Percentiles rank a stretch among this genome's conserved stretches.
Evolutionary conservation across 2,888 invertebrate species (phyloP).

Genomic region (Hybos culiciformis): DNA sequence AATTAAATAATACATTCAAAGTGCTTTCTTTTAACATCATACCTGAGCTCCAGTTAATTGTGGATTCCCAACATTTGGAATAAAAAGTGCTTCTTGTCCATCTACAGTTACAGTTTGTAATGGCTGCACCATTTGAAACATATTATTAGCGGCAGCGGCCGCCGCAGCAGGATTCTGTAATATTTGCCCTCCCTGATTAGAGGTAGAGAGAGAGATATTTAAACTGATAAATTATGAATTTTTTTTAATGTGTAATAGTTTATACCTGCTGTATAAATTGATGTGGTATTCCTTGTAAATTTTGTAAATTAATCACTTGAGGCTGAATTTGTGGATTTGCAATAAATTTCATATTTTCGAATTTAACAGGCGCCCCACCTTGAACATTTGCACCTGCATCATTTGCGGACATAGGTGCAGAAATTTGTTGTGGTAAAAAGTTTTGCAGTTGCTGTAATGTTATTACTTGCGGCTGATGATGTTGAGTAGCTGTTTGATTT

Average conservation of each 20-base stretch:
- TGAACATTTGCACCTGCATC: not conserved
- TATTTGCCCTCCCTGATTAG: conserved; percentile 20
- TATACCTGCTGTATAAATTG: conserved; percentile 20
- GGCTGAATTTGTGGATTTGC: conserved; percentile 18
- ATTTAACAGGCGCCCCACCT: not conserved
- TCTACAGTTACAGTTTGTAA: conserved; percentile 88
- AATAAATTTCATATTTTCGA: conserved; percentile 16
- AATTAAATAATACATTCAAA: not conserved
- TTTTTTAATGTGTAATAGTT: not conserved
- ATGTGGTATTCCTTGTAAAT: conserved; percentile 17
- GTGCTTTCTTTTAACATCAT: too few species aligned
- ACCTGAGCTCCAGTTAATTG: conserved; percentile 37
- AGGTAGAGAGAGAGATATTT: too few species aligned
- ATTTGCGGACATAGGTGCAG: conserved; percentile 9
- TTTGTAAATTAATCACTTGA: conserved; percentile 14
- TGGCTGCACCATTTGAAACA: conserved; percentile 47
- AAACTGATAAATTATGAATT: not conserved
- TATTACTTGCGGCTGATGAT: conserved; percentile 17
- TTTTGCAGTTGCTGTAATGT: conserved; percentile 19
- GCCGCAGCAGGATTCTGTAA: conserved; percentile 15
- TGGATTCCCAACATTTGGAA: conserved; percentile 58
- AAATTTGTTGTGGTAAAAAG: conserved; percentile 19
- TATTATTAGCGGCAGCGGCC: conserved; percentile 23
- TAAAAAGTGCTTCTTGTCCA: conserved; percentile 84
- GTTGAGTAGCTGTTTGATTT: conserved; percentile 7